These are phyloP conservation scores for Melitaea cinxia DNA, from an alignment of 1,140 invertebrate species.

Conservation along the genomic window DNA sequence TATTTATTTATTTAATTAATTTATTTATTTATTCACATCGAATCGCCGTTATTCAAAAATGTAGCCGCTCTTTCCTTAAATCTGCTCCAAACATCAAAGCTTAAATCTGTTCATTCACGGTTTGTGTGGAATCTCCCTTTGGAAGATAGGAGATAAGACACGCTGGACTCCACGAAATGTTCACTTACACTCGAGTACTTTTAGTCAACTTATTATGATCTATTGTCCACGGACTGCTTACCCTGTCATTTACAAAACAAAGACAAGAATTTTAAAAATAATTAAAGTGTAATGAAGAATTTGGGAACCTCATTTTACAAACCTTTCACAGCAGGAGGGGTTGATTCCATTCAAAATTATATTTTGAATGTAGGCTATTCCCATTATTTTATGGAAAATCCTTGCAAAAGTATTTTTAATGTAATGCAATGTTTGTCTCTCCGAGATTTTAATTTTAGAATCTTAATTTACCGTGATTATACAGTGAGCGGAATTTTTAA, in stretches of 20 bases:
- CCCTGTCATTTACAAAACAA: constrained; percentile 7
- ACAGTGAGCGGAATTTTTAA: not conserved
- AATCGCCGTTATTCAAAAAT: too few relatives aligned
- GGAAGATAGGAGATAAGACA: constrained; percentile 7
- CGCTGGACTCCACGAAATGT: constrained; percentile 1
- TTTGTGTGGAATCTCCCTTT: constrained; percentile 7
- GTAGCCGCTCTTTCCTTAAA: not conserved
- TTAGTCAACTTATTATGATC: not conserved
- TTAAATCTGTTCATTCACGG: constrained; percentile 7
- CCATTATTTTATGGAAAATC: not conserved
- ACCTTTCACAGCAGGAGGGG: not conserved
- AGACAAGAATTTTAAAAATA: constrained; percentile 3
- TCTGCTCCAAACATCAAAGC: not conserved
- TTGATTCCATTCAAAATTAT: too few relatives aligned
- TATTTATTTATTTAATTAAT: too few relatives aligned
- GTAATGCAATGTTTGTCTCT: not conserved
- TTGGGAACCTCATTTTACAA: not conserved
- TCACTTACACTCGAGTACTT: constrained; percentile 4
- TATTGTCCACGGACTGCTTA: not conserved
- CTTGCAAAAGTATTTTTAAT: not conserved
- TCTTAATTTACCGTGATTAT: not conserved
- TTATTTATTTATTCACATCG: too few relatives aligned
- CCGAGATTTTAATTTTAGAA: not conserved
- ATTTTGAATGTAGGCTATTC: not conserved
- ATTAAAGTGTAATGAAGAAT: constrained; percentile 6